Evolutionary conservation across 1,140 invertebrate species (phyloP).

Genomic region (Phthorimaea operculella): DNA sequence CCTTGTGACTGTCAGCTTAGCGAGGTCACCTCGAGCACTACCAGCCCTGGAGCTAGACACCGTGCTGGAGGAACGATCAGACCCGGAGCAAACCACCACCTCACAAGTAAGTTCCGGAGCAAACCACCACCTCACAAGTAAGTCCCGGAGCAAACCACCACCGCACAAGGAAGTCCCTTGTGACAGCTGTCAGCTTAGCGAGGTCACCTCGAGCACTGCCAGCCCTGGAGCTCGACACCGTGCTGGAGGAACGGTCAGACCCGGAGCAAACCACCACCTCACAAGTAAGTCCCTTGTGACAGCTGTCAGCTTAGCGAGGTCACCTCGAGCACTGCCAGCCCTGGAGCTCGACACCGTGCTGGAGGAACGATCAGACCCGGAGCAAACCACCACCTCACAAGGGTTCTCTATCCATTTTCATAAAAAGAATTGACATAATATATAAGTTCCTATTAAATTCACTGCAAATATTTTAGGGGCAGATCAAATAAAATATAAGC

Average conservation of each 20-base stretch:
- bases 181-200: constrained; percentile 76
- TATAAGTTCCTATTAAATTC: too few species aligned
- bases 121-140: too few species aligned
- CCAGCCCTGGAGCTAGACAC: too few species aligned
- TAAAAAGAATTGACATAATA: too few species aligned
- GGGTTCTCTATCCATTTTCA: too few species aligned
- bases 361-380: constrained; percentile 80
- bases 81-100: constrained; percentile 73
- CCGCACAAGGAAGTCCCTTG: too few species aligned
- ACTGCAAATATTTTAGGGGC: too few species aligned
- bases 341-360: constrained; percentile 83
- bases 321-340: constrained; percentile 74
- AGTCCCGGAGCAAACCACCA: too few species aligned
- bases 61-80: too few species aligned
- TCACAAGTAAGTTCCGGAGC: constrained; percentile 44
- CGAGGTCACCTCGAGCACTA: too few species aligned
- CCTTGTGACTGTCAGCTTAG: too few species aligned
- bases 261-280: constrained; percentile 73
- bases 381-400: constrained; percentile 71
- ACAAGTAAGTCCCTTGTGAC: constrained; percentile 35
- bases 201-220: constrained; percentile 74
- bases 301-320: constrained; percentile 75
- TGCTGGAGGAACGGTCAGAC: constrained; percentile 81
- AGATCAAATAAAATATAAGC: too few species aligned
- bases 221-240: constrained; percentile 81